Percentiles rank a stretch among this genome's conserved stretches.
phyloP scores from a whole-genome alignment of 2,888 invertebrate species.

The Heliothis peltigera region DNA sequence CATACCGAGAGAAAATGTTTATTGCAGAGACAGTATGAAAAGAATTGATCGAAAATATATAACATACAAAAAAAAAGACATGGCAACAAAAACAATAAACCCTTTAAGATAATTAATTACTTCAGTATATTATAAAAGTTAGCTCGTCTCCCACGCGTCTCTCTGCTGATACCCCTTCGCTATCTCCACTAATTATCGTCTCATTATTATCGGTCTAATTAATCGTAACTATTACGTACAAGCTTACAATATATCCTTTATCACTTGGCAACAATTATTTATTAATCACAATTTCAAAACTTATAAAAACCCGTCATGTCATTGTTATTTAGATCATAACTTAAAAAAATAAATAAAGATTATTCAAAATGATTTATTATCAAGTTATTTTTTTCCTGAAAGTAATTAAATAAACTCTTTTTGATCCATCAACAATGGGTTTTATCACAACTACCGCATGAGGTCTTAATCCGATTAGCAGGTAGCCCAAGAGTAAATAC shows the following conservation, averaged over 20 bases:
- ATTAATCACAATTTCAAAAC: neutral
- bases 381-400: neutral
- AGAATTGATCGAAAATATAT: too few relatives aligned
- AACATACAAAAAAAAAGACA: too few relatives aligned
- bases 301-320: neutral
- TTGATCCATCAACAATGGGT: neutral
- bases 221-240: constrained; percentile 35
- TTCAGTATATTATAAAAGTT: too few relatives aligned
- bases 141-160: neutral
- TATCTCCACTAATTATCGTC: constrained; percentile 33
- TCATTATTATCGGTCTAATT: constrained; percentile 22
- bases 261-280: constrained; percentile 32
- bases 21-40: too few relatives aligned
- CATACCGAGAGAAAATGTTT: too few relatives aligned
- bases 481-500: too few relatives aligned
- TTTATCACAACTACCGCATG: too few relatives aligned
- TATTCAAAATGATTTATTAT: neutral
- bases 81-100: too few relatives aligned
- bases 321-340: neutral
- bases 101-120: too few relatives aligned
- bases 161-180: constrained; percentile 9
- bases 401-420: too few relatives aligned
- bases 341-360: neutral
- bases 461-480: too few relatives aligned
- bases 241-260: constrained; percentile 22